These are phyloP conservation scores for Catalaphyllia jardinei DNA, from an alignment of 64 coral and sea anemone genomes.

Conservation along the genomic window DNA sequence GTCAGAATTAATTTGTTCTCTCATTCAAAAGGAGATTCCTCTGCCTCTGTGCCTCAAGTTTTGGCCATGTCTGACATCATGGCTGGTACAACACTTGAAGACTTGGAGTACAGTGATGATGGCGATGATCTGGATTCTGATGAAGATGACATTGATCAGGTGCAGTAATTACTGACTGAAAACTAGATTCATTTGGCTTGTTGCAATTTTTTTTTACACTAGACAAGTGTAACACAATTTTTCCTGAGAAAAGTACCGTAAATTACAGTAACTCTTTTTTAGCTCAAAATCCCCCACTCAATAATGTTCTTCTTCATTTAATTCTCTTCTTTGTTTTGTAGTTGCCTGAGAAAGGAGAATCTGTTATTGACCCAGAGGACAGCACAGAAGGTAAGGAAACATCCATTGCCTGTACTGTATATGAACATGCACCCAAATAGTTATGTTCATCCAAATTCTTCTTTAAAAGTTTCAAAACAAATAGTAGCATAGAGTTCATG, in stretches of 20 bases:
- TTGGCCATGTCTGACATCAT: slow-evolving; percentile 73
- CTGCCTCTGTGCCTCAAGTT: slow-evolving; percentile 9
- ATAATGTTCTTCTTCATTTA: background rate
- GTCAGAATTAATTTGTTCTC: background rate
- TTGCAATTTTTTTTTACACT: background rate
- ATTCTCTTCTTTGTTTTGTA: background rate
- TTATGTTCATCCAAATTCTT: background rate
- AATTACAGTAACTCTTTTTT: background rate
- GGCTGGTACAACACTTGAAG: slow-evolving; percentile 70
- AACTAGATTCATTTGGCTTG: background rate
- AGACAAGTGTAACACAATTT: background rate
- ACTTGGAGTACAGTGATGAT: slow-evolving; percentile 76
- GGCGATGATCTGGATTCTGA: slow-evolving; percentile 30
- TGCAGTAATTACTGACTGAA: background rate
- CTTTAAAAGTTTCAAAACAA: background rate
- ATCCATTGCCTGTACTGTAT: background rate
- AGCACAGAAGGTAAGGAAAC: background rate
- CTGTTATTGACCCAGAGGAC: background rate
- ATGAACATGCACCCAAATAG: too few species aligned
- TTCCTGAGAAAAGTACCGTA: background rate
- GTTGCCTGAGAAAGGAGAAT: slow-evolving; percentile 7
- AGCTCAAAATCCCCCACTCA: background rate
- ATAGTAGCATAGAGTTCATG: background rate
- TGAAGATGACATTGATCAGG: slow-evolving; percentile 34
- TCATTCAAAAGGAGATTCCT: background rate